Evolutionary conservation across 1,140 invertebrate genomes (phyloP).

Genomic region (Scylla paramamosain): DNA sequence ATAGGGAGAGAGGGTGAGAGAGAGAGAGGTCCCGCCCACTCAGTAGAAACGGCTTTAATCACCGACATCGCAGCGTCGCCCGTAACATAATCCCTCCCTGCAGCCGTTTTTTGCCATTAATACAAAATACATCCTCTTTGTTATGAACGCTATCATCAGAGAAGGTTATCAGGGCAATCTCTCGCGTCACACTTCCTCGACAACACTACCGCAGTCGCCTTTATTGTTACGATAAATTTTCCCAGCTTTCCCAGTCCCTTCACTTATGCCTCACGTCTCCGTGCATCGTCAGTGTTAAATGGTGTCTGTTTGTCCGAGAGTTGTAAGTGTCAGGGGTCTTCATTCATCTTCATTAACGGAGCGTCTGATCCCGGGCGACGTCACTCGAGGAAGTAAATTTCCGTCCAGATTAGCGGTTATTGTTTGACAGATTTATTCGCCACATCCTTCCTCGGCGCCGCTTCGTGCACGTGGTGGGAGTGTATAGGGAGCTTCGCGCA

Average conservation of each 20-base stretch:
- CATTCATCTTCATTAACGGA: not conserved
- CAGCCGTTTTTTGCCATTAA: slow-evolving; percentile 13
- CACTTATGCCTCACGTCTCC: too few species aligned
- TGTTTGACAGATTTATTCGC: not conserved
- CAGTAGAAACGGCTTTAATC: not conserved
- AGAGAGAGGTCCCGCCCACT: not conserved
- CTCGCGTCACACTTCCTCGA: slow-evolving; percentile 34
- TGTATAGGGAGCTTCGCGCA: too few species aligned
- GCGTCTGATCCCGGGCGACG: not conserved
- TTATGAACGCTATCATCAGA: not conserved
- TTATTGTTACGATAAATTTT: not conserved
- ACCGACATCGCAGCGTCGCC: not conserved
- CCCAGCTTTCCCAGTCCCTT: too few species aligned
- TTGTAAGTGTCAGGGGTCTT: not conserved
- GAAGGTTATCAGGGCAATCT: not conserved
- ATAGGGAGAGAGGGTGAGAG: too few species aligned
- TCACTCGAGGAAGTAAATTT: not conserved
- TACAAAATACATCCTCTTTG: slow-evolving; percentile 2
- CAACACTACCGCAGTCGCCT: not conserved
- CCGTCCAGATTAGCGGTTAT: not conserved
- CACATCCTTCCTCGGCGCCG: not conserved
- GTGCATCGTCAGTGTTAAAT: not conserved
- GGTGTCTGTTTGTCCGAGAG: too few species aligned
- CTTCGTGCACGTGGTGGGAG: too few species aligned
- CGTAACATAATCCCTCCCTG: not conserved